Evolutionary conservation across 2,797 vertebrate genomes (phyloP).

Genomic region (Perodicticus potto): DNA sequence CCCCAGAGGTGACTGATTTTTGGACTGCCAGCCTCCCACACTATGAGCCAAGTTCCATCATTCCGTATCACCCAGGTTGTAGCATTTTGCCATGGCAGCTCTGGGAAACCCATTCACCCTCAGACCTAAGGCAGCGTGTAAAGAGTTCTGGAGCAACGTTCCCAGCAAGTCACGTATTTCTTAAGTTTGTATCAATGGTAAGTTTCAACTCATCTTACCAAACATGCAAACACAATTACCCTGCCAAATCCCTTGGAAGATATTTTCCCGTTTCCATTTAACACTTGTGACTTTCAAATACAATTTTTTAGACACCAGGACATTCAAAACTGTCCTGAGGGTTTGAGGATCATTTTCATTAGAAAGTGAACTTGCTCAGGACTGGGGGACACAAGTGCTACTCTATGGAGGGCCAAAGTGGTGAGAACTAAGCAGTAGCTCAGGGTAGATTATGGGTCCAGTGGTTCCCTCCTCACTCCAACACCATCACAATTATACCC

Average conservation of each 20-base stretch:
- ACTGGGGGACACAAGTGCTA: neutral
- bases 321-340: neutral
- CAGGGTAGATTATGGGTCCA: neutral
- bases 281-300: neutral
- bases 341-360: neutral
- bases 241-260: neutral
- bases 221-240: neutral
- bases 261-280: neutral
- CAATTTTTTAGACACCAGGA: neutral
- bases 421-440: neutral
- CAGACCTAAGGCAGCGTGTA: fast-evolving
- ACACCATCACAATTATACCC: too few species aligned
- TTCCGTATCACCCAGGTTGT: neutral
- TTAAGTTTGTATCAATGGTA: neutral
- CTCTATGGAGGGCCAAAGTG: neutral
- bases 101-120: fast-evolving
- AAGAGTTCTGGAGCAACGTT: neutral
- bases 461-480: neutral
- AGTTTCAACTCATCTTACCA: neutral
- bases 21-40: neutral
- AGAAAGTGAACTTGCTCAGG: neutral
- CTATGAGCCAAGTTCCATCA: neutral
- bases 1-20: neutral
- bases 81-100: too few species aligned
- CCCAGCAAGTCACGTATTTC: too few species aligned